Base-by-base conservation (phyloP, 2,113 vertebrate species). In the Menura novaehollandiae region DNA sequence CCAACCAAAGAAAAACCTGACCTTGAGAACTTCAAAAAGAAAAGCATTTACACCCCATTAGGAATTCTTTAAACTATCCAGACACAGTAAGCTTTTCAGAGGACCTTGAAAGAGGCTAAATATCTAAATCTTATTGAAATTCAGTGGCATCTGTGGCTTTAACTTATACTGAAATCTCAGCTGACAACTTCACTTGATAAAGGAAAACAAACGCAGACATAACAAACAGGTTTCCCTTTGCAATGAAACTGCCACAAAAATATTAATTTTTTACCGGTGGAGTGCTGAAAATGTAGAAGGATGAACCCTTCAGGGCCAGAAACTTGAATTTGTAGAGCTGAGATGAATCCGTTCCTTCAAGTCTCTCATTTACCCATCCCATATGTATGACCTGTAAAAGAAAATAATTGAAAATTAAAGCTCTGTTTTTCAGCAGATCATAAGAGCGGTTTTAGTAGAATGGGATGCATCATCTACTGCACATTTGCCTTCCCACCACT, bases 281-380 rank as follows among this genome's bases (percentile, higher is more conserved):
- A 78, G 93, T 96, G 95, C 97, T 97, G 98, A 99, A 99, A 98
- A 99, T 97, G 92, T 98, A 98, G 96, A 99, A 98, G 41, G 98
- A 99, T 11, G 98, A 98, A 81, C 99, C 99, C 92, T 98, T 99
- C 95, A 99, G 97, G 33, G 98, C 99, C 95, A 99, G 98, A 96
- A 99, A 99, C 97, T 98, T 99, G 98, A 98, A 98, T 82, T 96
- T 96, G 91, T 98, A 97, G 68, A 97, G 83, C 56, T 95, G 98
- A 64, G 96, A 92, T 44, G 97, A 95, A 71, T 98, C 93, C n/a
- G 95, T 93, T 90, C 96, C 98, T 78, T 98, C 98, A 8, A 98
- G 97, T 87, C 97, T 98, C 92, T 99, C 99, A 88, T 98, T 98
- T 33, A 98, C 98, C 99, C 99, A 99, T 79, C 99, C 99, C 99